phyloP scores from a whole-genome alignment of 2,113 vertebrate genomes.

The Podarcis raffonei region DNA sequence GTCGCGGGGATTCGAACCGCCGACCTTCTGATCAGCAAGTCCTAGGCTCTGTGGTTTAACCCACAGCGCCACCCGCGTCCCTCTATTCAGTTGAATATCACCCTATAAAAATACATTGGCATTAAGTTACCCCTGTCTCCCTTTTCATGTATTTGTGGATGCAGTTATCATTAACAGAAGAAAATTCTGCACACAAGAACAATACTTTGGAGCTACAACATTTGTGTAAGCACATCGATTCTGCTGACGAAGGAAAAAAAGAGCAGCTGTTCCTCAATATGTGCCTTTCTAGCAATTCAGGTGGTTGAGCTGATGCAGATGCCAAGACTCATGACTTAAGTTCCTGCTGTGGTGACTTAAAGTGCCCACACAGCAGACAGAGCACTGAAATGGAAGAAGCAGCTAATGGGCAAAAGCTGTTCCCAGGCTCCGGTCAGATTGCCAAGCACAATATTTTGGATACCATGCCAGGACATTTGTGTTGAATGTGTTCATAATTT shows the following conservation, averaged over 20 bases:
- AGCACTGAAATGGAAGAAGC: not conserved
- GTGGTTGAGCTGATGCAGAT: not conserved
- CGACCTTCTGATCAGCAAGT: no score
- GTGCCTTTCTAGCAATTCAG: not conserved
- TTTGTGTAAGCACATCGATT: not conserved
- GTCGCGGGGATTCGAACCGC: no score
- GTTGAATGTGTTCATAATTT: not conserved
- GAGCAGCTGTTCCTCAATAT: not conserved
- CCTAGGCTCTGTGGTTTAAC: no score
- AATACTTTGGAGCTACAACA: not conserved
- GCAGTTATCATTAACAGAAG: not conserved
- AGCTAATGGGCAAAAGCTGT: conserved; percentile 19
- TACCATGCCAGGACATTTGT: not conserved
- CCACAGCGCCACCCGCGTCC: no score
- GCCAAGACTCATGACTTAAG: not conserved
- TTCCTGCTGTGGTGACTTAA: not conserved
- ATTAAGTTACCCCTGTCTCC: no score
- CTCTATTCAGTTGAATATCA: no score
- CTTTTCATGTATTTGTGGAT: no score
- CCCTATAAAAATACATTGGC: no score
- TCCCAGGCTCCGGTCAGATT: not conserved
- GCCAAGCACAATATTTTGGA: conserved; percentile 7
- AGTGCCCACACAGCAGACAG: conserved; percentile 9
- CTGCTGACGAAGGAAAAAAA: not conserved
- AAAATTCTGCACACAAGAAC: not conserved